Base-by-base conservation (phyloP, 2,113 vertebrate genomes). In the Sisor rabdophorus region DNA sequence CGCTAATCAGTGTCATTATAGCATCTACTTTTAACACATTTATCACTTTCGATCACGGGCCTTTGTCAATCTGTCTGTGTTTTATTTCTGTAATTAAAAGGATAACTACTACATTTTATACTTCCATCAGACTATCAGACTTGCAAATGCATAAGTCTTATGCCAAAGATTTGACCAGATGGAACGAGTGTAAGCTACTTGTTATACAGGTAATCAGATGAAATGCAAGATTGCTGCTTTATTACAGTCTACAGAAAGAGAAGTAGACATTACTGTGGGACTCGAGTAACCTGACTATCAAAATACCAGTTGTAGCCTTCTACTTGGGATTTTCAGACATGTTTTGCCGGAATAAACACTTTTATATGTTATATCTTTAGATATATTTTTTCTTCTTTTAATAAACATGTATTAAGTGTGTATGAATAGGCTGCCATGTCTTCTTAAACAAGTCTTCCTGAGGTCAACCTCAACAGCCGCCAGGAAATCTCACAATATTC, bases 111-210 rank as follows among this genome's bases (percentile, higher is more conserved):
- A 87, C 89, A 86, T 85, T 92, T 81, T 91, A 28, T n/a, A 30
- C 54, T 17, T 52, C 44, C 10, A 65, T 54, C 44, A 68, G 44
- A 65, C 13, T 75, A 32, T 36, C 22, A 73, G 71, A 60, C 5
- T 40, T 17, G 50, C 22, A 50, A 65, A 40, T 22, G 11, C 47
- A 88, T 87, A 90, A 91, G 88, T 91, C 92, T 87, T 91, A 93
- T 94, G 93, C 95, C 95, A 97, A 96, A 96, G 95, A 97, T 95
- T 94, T 93, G 92, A 91, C 89, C 63, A 80, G 72, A 77, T 87
- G 91, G 69, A 73, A 67, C 72, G 11, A 56, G 26, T 79, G 30
- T 16, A 16, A 13, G 20, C 60, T 64, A 40, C 63, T 26, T 47
- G 64, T 67, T 24, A 67, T 26, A 26, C 36, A 65, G 11, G 15